Percentiles rank a stretch among this genome's conserved stretches.
Conservation (phyloP, 2,113 vertebrate genomes). For the Hyla sarda region DNA sequence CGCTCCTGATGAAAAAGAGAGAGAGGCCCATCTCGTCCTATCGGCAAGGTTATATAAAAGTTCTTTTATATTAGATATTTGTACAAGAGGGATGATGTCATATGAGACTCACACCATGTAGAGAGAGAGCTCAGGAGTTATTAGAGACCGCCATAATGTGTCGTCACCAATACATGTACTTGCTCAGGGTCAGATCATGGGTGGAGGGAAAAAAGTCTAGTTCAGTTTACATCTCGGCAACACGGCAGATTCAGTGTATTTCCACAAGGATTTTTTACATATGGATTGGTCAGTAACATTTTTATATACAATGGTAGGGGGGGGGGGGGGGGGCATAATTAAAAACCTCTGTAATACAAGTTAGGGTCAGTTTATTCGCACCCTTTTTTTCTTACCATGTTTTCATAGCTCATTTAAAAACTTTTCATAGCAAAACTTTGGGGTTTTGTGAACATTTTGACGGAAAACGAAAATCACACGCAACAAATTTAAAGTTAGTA, state of each 20-base stretch:
- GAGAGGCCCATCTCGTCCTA: not conserved
- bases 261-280: not conserved
- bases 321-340: too few relatives aligned
- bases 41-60: conserved; percentile 47
- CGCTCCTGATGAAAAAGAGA: not conserved
- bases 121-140: not conserved
- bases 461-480: too few relatives aligned
- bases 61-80: not conserved
- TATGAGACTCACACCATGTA: not conserved
- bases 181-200: not conserved
- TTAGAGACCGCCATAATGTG: not conserved
- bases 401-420: too few relatives aligned
- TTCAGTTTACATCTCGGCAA: not conserved
- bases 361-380: too few relatives aligned
- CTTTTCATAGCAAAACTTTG: too few relatives aligned
- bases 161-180: not conserved
- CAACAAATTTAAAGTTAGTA: too few relatives aligned
- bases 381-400: too few relatives aligned
- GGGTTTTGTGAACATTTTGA: too few relatives aligned
- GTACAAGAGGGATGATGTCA: not conserved
- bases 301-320: too few relatives aligned
- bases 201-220: not conserved
- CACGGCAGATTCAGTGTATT: not conserved
- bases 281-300: too few relatives aligned
- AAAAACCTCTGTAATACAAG: too few relatives aligned